A percentile compares a stretch with the other conserved stretches of the same genome.
These are phyloP conservation scores for Mellivora capensis DNA, from an alignment of 2,113 vertebrate species.

Conservation along the genomic window DNA sequence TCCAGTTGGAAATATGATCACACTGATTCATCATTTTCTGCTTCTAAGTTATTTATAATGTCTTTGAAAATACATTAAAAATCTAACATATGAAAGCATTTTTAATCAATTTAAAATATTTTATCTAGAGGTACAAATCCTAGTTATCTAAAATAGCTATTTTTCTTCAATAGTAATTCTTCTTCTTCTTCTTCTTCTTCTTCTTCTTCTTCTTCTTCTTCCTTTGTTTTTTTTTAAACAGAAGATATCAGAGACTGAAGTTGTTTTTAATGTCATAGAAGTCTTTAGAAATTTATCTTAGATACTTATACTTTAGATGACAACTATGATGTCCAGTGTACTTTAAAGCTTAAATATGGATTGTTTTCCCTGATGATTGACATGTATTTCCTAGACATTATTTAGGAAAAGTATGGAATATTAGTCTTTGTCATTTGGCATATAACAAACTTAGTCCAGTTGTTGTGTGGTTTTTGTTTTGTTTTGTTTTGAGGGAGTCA, in stretches of 20 bases:
- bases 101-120: not conserved
- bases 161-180: not conserved
- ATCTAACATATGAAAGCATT: not conserved
- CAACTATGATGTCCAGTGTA: not conserved
- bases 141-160: not conserved
- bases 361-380: not conserved
- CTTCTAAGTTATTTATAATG: not conserved
- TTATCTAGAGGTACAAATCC: not conserved
- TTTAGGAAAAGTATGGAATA: not conserved
- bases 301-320: not conserved
- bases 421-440: not conserved
- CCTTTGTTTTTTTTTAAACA: not conserved
- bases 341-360: conserved; percentile 14
- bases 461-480: not conserved
- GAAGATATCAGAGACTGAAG: not conserved
- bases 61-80: not conserved
- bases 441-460: not conserved
- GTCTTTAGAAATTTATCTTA: not conserved
- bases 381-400: not conserved
- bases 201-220: not conserved
- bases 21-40: not conserved
- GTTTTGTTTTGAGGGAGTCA: not conserved
- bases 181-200: not conserved
- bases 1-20: not conserved
- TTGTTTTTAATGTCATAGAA: not conserved